Conservation (phyloP, 2,113 vertebrate genomes). For the Rhinolophus sinicus region DNA sequence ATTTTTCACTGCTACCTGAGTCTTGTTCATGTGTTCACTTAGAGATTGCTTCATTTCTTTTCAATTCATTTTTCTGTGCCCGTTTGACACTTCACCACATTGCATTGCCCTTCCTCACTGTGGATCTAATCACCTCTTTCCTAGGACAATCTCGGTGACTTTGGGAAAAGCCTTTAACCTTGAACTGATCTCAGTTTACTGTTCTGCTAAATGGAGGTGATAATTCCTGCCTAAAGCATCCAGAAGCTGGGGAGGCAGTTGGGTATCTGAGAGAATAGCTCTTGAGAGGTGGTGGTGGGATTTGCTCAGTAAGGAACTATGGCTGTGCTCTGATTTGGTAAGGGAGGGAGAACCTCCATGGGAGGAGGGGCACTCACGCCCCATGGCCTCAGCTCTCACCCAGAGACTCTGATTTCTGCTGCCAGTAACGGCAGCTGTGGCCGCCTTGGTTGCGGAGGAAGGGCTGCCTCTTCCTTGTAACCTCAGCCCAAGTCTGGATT, state of each 20-base stretch:
- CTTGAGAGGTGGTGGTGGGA: neutral
- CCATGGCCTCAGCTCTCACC: neutral
- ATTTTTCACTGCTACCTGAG: constrained; percentile 58
- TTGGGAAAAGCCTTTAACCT: neutral
- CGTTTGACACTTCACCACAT: neutral
- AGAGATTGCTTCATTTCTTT: constrained; percentile 69
- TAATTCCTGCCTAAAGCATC: neutral
- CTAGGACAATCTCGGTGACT: neutral
- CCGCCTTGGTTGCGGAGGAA: neutral
- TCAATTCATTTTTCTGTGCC: constrained; percentile 21
- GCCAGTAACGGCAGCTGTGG: neutral
- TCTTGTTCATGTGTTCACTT: constrained; percentile 18
- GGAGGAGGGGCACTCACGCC: neutral
- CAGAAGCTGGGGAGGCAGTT: neutral
- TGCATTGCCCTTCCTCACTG: neutral
- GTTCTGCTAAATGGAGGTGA: neutral
- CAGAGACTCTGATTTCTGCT: neutral
- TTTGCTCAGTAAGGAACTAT: neutral
- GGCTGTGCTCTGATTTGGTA: neutral
- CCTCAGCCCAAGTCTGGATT: neutral
- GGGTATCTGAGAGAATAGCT: neutral
- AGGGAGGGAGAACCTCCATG: neutral
- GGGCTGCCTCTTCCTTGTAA: neutral
- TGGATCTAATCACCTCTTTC: neutral
- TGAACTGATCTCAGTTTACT: neutral